Percentiles rank a stretch among this genome's conserved stretches.
Conservation (phyloP, 2,113 vertebrate genomes). For the Enhydra lutris region DNA sequence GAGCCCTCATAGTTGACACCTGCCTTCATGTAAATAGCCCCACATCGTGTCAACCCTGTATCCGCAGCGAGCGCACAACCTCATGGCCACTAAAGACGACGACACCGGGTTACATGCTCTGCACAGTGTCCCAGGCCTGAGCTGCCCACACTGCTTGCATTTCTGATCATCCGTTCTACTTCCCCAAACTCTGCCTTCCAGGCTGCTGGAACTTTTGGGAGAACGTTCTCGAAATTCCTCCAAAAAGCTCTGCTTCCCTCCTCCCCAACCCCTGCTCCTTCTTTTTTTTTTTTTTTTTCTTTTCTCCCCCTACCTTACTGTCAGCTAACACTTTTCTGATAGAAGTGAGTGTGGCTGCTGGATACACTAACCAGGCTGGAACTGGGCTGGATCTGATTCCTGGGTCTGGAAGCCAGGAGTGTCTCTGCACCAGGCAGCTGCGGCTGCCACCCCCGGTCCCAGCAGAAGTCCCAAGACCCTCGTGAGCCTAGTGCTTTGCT, state of each 20-base stretch:
- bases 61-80: background rate
- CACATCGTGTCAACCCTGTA: accelerated
- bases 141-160: background rate
- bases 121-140: background rate
- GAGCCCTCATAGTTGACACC: background rate
- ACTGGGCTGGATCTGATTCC: background rate
- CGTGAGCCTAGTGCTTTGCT: conserved; percentile 44
- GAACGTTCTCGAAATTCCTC: background rate
- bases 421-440: conserved; percentile 51
- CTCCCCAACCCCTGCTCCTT: no score
- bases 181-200: conserved; percentile 16
- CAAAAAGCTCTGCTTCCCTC: background rate
- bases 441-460: background rate
- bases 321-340: background rate
- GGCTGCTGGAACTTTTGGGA: background rate
- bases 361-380: background rate
- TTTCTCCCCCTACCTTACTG: background rate
- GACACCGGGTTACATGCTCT: accelerated
- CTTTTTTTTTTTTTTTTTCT: background rate
- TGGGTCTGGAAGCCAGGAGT: background rate
- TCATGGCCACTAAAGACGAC: background rate
- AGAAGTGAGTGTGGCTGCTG: background rate
- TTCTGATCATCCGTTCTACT: background rate
- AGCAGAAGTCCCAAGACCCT: background rate
- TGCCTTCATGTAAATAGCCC: background rate